Evolutionary conservation across 2,797 vertebrate species (phyloP), one percentile per base, ranked within the genome.

Genomic region (Takifugu ocellatus): DNA sequence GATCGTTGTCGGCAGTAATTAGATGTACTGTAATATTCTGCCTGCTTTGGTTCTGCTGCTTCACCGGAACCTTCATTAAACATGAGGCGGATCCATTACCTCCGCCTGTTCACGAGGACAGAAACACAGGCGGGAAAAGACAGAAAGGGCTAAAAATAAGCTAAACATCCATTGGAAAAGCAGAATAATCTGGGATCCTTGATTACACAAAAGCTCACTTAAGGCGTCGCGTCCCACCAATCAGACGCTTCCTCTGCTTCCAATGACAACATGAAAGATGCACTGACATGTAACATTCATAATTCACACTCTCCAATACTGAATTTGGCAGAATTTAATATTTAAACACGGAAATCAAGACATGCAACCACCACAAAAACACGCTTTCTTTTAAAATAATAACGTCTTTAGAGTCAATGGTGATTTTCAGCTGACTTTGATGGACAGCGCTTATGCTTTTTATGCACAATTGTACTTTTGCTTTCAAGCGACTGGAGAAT

Each of bases 261-360:
- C 70, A 81, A 82, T 77, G 63, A 62, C 58, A 54, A 59, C 53
- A 65, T 65, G 6, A 76, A 78, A 81, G 62, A 80, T 72, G 55
- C 26, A 75, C 70, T 33, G 6, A 52, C 55, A 56, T 73, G 49
- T 70, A 49, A 64, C 59, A 72, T 78, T 52, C 55, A 76, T 77
- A 71, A 81, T 79, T 78, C 47, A 82, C 68, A 39, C 56, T 71
- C 58, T 42, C 33, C 2, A 54, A 29, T 39, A 45, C 49, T 21
- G 12, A 1, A 39, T 39, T 39, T 39, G 14, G 36, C 36, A 12
- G 12, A 39, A 39, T 14, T 39, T 39, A 39, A 2, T 39, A 39
- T 39, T 39, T 39, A 39, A 11, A 39, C 36, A 11, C 11, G 33
- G 7, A 33, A 8, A 33, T 33, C 7, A 33, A 33, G 11, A 33